Percentiles rank a stretch among this genome's conserved stretches.
Evolutionary conservation across 2,113 vertebrate genomes (phyloP).

Genomic region (Myrmecophaga tridactyla): DNA sequence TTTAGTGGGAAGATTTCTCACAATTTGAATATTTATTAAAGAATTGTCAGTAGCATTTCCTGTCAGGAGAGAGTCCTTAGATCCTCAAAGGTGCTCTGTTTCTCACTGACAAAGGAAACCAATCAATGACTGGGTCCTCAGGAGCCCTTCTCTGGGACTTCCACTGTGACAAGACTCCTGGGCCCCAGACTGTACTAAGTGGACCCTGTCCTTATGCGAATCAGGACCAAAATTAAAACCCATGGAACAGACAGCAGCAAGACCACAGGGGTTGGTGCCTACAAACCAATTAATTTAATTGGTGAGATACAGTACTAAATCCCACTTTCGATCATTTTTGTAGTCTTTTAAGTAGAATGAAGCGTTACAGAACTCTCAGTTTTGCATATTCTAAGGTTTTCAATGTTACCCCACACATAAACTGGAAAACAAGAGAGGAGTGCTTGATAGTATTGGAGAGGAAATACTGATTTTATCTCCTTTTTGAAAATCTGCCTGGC

Average conservation of each 20-base stretch:
- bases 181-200: neutral
- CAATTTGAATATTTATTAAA: conserved; percentile 30
- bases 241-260: neutral
- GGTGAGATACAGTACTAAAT: neutral
- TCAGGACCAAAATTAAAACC: neutral
- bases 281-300: neutral
- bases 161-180: neutral
- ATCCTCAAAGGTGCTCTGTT: neutral
- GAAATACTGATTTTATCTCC: neutral
- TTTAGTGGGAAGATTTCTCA: neutral
- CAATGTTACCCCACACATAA: neutral
- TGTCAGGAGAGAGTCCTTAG: neutral
- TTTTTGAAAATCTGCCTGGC: neutral
- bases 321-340: neutral
- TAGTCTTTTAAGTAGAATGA: neutral
- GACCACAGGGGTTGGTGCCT: neutral
- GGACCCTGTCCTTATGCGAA: neutral
- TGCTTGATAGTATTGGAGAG: neutral
- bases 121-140: neutral
- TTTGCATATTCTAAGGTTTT: neutral
- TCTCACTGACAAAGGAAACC: neutral
- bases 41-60: conserved; percentile 31
- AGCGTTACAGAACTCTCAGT: neutral
- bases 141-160: neutral
- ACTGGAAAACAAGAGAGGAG: neutral